phyloP scores from a whole-genome alignment of 2,113 vertebrate genomes.

The Grus americana region DNA sequence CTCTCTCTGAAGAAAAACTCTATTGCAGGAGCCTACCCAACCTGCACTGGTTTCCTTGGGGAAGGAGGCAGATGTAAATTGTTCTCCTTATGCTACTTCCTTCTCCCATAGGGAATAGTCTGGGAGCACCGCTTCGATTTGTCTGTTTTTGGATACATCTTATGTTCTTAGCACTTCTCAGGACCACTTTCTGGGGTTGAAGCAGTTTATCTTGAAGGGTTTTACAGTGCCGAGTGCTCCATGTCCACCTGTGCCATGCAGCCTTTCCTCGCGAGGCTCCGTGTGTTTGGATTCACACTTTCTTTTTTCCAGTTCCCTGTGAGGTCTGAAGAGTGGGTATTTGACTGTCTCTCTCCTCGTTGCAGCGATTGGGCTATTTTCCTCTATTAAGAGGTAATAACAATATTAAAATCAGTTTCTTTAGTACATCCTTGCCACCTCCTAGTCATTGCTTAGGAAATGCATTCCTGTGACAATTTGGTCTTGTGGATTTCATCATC shows the following conservation, averaged over 20 bases:
- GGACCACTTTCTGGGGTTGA: background rate
- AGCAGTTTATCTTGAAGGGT: background rate
- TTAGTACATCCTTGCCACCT: background rate
- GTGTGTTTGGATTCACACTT: background rate
- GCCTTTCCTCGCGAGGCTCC: rapidly evolving
- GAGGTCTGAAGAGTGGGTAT: background rate
- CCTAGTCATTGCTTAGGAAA: background rate
- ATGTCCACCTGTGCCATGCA: background rate
- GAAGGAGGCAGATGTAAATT: background rate
- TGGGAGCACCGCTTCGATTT: background rate
- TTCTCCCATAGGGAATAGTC: background rate
- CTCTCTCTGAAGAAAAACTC: background rate
- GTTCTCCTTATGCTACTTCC: background rate
- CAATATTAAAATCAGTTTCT: background rate
- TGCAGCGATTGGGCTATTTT: background rate
- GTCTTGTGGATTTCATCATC: background rate
- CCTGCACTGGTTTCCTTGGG: background rate
- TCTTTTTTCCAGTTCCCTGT: background rate
- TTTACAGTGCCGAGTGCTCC: background rate
- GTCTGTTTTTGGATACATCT: background rate
- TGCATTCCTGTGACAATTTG: background rate
- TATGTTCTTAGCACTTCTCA: background rate
- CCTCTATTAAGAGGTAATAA: background rate
- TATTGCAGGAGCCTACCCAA: background rate
- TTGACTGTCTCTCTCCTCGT: background rate